phyloP scores from a whole-genome alignment of 2,113 vertebrate genomes.

The Ictidomys tridecemlineatus region DNA sequence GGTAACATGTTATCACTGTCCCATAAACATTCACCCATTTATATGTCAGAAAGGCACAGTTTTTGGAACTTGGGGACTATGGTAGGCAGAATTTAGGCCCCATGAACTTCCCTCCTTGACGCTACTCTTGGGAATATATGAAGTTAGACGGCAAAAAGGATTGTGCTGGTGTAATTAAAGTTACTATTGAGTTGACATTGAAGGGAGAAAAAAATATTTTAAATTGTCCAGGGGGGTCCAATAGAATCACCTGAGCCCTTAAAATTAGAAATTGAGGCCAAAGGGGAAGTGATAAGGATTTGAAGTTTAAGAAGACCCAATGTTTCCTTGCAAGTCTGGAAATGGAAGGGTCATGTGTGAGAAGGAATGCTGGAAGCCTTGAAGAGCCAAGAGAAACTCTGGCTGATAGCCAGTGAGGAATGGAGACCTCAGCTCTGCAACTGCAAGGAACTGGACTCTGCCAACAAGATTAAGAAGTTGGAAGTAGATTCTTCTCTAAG shows the following conservation, averaged over 20 bases:
- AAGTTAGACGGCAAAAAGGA: not conserved
- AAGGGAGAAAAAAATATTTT: not conserved
- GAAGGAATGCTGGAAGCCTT: not conserved
- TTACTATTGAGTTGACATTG: constrained; percentile 9
- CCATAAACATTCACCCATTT: not conserved
- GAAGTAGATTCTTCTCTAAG: not conserved
- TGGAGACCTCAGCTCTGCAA: not conserved
- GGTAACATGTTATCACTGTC: not conserved
- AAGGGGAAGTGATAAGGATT: not conserved
- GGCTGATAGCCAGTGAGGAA: not conserved
- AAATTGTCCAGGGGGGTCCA: not conserved
- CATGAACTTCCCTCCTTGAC: not conserved
- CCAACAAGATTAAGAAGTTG: not conserved
- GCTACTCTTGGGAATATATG: not conserved
- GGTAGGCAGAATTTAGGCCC: not conserved
- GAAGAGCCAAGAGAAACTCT: not conserved
- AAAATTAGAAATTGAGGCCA: constrained; percentile 13
- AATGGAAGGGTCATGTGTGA: not conserved
- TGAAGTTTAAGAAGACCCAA: not conserved
- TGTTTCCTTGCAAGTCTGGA: not conserved
- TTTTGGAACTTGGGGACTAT: not conserved
- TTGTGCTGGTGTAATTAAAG: not conserved
- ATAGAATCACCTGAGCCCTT: not conserved
- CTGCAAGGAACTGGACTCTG: not conserved
- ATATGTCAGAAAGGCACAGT: not conserved